Base-by-base conservation (phyloP, 2,797 vertebrate genomes). In the Lagodon rhomboides region DNA sequence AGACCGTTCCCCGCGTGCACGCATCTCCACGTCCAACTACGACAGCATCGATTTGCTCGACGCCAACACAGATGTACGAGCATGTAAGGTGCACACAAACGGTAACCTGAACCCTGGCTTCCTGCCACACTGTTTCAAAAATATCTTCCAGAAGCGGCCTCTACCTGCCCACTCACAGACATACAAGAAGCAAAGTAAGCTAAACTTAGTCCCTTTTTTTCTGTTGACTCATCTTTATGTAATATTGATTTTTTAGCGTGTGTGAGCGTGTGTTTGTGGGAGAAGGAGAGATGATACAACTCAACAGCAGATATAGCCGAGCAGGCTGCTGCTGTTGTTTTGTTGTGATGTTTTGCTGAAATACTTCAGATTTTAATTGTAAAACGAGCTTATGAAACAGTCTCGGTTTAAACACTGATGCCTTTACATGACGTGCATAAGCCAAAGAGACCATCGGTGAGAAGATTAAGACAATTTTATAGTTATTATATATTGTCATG, bases 151-250 rank as follows among this genome's bases (percentile, higher is more conserved):
- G 77, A 84, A 73, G 63, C 85, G 55, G 75, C 78, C 64, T 84
- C 41, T 15, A 58, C 51, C 76, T 78, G 75, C 90, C 87, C 89
- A 91, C 91, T 84, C 87, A 90, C 87, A 86, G 54, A 77, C 53
- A 79, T 58, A 56, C 79, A 59, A 77, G 79, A 23, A 74, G 73
- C 79, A 78, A 87, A 80, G 71, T 23, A 56, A 80, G 83, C 88
- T 90, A 91, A 91, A 90, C 77, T 86, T 91, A 83, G 85, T 60
- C 16, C 5, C 20, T 38, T n/a, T 41, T 75, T 83, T 79, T 80
- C 65, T 80, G 85, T 80, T 92, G 92, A 92, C 87, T 92, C 90
- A 92, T 88, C 79, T 86, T 93, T 93, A 93, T 85, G 83, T 93
- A 93, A 94, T 90, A 85, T 85, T 79, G 81, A 83, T 85, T 84